Conservation (phyloP, 2,113 vertebrate species). For the Myanophis thanlyinensis region DNA sequence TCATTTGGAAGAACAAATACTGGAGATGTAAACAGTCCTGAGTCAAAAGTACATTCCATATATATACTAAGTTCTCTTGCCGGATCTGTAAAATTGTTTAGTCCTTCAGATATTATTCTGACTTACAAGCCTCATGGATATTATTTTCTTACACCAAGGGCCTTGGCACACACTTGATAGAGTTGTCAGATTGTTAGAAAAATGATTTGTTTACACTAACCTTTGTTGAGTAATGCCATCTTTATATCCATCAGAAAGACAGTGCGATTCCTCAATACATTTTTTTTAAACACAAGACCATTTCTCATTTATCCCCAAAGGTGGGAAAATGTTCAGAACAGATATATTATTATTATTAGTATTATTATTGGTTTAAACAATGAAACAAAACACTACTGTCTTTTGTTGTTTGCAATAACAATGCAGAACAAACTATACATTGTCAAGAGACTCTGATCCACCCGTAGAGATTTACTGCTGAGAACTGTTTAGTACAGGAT, state of each 20-base stretch:
- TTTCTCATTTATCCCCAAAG: background rate
- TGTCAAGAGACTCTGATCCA: fast-evolving
- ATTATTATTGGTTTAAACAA: background rate
- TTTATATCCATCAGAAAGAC: background rate
- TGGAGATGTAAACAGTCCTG: background rate
- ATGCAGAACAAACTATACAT: background rate
- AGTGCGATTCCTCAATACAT: background rate
- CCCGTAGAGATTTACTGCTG: background rate
- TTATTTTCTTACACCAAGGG: background rate
- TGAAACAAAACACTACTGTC: fast-evolving
- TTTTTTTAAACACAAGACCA: background rate
- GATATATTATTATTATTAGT: background rate
- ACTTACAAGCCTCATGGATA: background rate
- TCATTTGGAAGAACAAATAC: background rate
- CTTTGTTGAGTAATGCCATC: fast-evolving
- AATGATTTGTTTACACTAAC: background rate
- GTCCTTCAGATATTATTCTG: background rate
- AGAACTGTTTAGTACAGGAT: background rate
- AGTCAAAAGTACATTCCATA: background rate
- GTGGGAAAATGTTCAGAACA: background rate
- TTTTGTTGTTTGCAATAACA: background rate
- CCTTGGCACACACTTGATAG: fast-evolving
- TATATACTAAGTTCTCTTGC: background rate
- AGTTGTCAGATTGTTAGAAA: background rate
- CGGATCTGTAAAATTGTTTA: background rate